These are phyloP conservation scores for Ictalurus furcatus DNA, from an alignment of 2,113 vertebrate genomes.

Conservation along the genomic window DNA sequence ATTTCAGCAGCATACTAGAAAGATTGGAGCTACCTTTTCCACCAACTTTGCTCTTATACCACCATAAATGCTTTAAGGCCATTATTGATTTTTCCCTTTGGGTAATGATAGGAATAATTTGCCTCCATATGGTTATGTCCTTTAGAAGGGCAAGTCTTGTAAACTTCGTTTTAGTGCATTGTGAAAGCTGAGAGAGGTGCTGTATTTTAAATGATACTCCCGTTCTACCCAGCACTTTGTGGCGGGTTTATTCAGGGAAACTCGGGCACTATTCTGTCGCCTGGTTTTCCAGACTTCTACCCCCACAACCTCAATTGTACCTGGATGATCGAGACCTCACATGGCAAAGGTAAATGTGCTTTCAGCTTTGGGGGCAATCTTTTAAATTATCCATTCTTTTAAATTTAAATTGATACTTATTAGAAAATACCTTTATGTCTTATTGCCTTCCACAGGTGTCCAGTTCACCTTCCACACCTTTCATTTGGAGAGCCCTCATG, in stretches of 20 bases:
- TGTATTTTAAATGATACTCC: slow-evolving; percentile 3
- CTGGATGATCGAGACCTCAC: slow-evolving; percentile 94
- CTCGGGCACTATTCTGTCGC: slow-evolving; percentile 91
- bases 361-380: background rate
- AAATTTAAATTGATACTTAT: background rate
- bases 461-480: slow-evolving; percentile 98
- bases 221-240: slow-evolving; percentile 80
- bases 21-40: slow-evolving; percentile 57
- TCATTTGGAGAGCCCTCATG: slow-evolving; percentile 93
- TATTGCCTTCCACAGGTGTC: slow-evolving; percentile 75
- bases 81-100: slow-evolving; percentile 65
- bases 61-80: slow-evolving; percentile 60
- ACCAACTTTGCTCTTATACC: slow-evolving; percentile 33
- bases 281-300: slow-evolving; percentile 97
- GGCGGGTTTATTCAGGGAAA: slow-evolving; percentile 94
- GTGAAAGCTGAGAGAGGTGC: slow-evolving; percentile 49
- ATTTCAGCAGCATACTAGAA: slow-evolving; percentile 29
- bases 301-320: slow-evolving; percentile 99
- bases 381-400: background rate
- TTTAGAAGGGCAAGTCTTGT: slow-evolving; percentile 61
- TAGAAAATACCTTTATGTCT: background rate
- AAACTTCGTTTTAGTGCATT: slow-evolving; percentile 52
- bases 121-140: slow-evolving; percentile 55
- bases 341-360: slow-evolving; percentile 88
- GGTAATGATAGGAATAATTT: slow-evolving; percentile 61